phyloP scores from a whole-genome alignment of 2,113 vertebrate species.

The Heteronetta atricapilla region DNA sequence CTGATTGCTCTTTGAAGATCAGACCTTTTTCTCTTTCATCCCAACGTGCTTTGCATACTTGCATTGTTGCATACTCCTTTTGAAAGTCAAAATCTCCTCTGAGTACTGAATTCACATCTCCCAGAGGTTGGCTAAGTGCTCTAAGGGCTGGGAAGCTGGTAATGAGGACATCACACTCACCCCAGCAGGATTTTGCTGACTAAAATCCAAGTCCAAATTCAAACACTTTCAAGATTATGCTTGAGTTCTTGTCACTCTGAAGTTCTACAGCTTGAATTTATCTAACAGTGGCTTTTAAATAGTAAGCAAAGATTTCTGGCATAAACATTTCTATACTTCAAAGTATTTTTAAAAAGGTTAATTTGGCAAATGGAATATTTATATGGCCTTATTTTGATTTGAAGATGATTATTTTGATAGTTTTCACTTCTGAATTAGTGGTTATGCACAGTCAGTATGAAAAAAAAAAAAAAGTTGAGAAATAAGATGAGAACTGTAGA shows the following conservation, averaged over 20 bases:
- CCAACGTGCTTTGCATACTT: not conserved
- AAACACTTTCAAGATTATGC: not conserved
- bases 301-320: not conserved
- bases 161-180: not conserved
- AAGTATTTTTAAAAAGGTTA: not conserved
- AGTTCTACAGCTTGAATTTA: not conserved
- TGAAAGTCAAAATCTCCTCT: not conserved
- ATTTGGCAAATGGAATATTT: not conserved
- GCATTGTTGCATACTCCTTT: not conserved
- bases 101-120: not conserved
- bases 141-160: not conserved
- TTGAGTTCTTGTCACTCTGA: not conserved
- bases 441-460: not conserved
- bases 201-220: not conserved
- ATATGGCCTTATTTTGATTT: not conserved
- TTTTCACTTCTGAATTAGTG: not conserved
- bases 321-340: not conserved
- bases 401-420: not conserved
- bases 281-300: not conserved
- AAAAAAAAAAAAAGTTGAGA: not conserved
- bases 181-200: not conserved
- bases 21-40: not conserved
- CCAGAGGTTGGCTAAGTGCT: not conserved
- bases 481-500: not conserved
- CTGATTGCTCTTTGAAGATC: not conserved